Percentiles rank a stretch among this genome's conserved stretches.
These are phyloP conservation scores for Plagodis dolabraria DNA, from an alignment of 2,888 invertebrate genomes.

Conservation along the genomic window DNA sequence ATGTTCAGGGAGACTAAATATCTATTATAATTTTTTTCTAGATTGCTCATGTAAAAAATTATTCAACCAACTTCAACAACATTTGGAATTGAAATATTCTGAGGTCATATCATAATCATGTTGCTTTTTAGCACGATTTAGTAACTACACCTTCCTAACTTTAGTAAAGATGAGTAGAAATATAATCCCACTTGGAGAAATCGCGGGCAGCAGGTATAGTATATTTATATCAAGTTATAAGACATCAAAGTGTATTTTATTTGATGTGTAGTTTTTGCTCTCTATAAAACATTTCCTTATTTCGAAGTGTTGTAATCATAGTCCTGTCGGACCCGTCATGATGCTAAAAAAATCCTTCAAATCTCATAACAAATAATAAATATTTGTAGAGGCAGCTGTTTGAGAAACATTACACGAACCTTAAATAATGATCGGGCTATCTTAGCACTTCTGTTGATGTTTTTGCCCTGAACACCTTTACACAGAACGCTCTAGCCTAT, in stretches of 20 bases:
- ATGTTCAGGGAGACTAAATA: too few relatives aligned
- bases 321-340: conserved; percentile 21
- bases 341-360: conserved; percentile 37
- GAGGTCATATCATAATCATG: too few relatives aligned
- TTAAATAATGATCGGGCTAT: conserved; percentile 76
- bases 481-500: conserved; percentile 67
- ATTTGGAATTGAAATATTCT: too few relatives aligned
- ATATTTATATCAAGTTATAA: too few relatives aligned
- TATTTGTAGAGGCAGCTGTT: conserved; percentile 82
- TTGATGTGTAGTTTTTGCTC: conserved; percentile 13
- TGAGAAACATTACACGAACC: conserved; percentile 68
- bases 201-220: too few relatives aligned
- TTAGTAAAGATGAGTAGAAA: too few relatives aligned
- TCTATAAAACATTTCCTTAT: conserved; percentile 22
- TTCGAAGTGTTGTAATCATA: conserved; percentile 31
- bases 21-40: too few relatives aligned
- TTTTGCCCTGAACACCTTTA: conserved; percentile 76
- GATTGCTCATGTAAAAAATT: too few relatives aligned
- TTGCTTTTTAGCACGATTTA: too few relatives aligned
- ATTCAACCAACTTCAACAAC: too few relatives aligned
- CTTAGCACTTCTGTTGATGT: conserved; percentile 81
- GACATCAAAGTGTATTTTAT: not conserved
- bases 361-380: conserved; percentile 70
- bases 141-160: too few relatives aligned
- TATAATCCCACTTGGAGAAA: too few relatives aligned